These are phyloP conservation scores for Serinus canaria DNA, from an alignment of 2,113 vertebrate species.

Conservation along the genomic window DNA sequence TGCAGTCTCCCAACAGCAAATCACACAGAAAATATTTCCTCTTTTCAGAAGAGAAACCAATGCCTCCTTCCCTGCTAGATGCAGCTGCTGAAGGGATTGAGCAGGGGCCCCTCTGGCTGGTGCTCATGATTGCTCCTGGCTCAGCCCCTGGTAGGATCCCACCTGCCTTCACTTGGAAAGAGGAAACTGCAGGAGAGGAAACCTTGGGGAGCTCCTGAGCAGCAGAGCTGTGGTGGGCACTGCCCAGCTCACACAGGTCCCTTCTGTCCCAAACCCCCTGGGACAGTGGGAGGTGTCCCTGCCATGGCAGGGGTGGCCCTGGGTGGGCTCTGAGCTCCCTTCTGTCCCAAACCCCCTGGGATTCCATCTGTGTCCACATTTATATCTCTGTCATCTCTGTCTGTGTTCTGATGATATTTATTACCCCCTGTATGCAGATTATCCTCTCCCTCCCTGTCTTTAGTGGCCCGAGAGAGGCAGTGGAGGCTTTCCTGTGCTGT, in stretches of 20 bases:
- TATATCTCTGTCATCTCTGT: not conserved
- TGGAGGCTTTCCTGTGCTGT: not conserved
- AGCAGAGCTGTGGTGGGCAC: conserved; percentile 9
- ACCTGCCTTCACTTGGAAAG: not conserved
- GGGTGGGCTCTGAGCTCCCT: not conserved
- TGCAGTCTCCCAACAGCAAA: not conserved
- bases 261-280: not conserved
- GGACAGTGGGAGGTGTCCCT: not conserved
- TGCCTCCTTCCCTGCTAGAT: not conserved
- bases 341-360: not conserved
- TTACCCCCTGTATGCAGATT: not conserved
- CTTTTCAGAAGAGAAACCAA: not conserved
- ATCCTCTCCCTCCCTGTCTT: not conserved
- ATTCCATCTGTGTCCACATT: not conserved
- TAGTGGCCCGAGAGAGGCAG: not conserved
- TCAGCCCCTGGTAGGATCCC: not conserved
- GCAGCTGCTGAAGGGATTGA: not conserved
- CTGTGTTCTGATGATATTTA: not conserved
- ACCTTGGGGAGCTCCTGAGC: not conserved
- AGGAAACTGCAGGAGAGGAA: conserved; percentile 4
- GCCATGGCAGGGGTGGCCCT: not conserved
- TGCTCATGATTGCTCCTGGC: not conserved
- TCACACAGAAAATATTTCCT: not conserved
- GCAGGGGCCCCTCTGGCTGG: not conserved
- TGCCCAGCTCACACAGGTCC: not conserved